Conservation (phyloP, 1,140 invertebrate genomes). For the Hypothenemus hampei region DNA sequence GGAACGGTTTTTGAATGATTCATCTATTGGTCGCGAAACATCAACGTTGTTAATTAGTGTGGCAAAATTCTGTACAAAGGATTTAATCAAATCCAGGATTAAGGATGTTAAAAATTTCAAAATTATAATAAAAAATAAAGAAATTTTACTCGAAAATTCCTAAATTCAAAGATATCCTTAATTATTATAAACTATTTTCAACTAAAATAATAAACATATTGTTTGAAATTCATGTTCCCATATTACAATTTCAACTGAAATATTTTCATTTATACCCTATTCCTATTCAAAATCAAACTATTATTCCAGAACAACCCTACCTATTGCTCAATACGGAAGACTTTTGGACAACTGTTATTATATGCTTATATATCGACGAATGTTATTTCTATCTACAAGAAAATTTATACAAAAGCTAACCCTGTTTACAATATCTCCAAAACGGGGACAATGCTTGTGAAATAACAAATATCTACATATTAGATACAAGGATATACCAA, state of each 20-base stretch:
- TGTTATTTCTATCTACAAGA: not conserved
- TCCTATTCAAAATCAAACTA: slow-evolving; percentile 1
- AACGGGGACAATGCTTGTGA: not conserved
- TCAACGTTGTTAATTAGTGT: no score
- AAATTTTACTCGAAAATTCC: no score
- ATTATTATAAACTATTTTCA: not conserved
- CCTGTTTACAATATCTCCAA: not conserved
- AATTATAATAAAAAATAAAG: no score
- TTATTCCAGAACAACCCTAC: not conserved
- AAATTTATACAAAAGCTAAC: not conserved
- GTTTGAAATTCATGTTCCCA: slow-evolving; percentile 1
- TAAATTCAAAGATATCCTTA: not conserved
- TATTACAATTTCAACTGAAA: not conserved
- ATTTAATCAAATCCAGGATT: no score
- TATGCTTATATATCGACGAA: slow-evolving; percentile 1
- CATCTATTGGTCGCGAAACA: no score
- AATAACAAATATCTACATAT: not conserved
- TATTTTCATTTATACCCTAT: slow-evolving; percentile 7
- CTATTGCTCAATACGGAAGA: slow-evolving; percentile 2
- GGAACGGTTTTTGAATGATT: no score
- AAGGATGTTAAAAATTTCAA: no score
- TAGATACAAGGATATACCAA: not conserved
- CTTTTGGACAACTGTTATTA: not conserved
- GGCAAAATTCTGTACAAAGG: no score
- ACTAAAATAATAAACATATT: not conserved